phyloP scores from a whole-genome alignment of 2,797 vertebrate genomes.

The Brotula barbata region DNA sequence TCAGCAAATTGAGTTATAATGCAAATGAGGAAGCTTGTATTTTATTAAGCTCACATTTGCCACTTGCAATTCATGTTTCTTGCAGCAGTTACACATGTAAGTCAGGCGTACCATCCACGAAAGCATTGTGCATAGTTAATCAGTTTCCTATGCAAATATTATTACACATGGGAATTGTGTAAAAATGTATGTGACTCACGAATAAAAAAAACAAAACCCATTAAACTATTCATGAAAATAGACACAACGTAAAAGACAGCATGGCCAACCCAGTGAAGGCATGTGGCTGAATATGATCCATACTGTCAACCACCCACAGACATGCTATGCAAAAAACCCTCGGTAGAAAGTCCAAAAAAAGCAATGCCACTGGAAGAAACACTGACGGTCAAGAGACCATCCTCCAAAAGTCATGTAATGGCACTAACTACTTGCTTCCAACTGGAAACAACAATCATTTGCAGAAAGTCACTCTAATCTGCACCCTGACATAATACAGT shows the following conservation, averaged over 20 bases:
- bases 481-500: neutral
- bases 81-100: neutral
- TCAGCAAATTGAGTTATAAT: neutral
- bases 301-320: slow-evolving; percentile 37
- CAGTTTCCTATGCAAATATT: neutral
- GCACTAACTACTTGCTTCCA: neutral
- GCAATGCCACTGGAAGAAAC: slow-evolving; percentile 63
- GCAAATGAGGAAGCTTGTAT: neutral
- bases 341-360: slow-evolving; percentile 73
- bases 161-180: neutral
- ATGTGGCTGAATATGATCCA: slow-evolving; percentile 59
- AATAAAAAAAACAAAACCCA: neutral
- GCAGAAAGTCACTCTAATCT: slow-evolving; percentile 4
- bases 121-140: neutral
- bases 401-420: slow-evolving; percentile 17
- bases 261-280: slow-evolving; percentile 31
- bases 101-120: neutral
- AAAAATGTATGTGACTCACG: slow-evolving; percentile 3
- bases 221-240: neutral
- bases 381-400: slow-evolving; percentile 38
- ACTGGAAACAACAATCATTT: slow-evolving; percentile 8
- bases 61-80: neutral
- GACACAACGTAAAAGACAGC: slow-evolving; percentile 1
- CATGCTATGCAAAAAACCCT: slow-evolving; percentile 66
- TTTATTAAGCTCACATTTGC: neutral